Evolutionary conservation across 2,797 vertebrate genomes (phyloP).

Genomic region (Dermochelys coriacea): DNA sequence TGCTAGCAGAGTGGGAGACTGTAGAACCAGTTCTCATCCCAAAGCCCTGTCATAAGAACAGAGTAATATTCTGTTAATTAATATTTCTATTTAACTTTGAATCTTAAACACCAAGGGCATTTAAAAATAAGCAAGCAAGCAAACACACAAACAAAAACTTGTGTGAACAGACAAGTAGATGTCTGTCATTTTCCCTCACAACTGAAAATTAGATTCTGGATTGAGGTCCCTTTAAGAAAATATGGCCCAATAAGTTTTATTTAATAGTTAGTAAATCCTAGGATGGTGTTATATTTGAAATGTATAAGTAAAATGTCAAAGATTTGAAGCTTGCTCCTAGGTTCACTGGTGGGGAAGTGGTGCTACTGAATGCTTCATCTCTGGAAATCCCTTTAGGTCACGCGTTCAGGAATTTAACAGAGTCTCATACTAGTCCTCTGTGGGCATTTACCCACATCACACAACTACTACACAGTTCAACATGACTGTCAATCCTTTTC

Average conservation of each 20-base stretch:
- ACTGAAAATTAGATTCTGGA: background rate
- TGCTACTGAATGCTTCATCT: background rate
- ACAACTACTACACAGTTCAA: background rate
- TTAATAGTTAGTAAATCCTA: conserved; percentile 28
- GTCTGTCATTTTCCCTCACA: background rate
- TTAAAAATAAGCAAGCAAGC: background rate
- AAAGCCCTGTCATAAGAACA: background rate
- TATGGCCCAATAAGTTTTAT: background rate
- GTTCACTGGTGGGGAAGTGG: background rate
- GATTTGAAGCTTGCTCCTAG: background rate
- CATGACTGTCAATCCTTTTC: background rate
- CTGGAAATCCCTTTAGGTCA: background rate
- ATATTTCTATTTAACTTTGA: background rate
- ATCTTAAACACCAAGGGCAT: background rate
- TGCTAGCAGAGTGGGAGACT: background rate
- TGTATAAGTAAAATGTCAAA: background rate
- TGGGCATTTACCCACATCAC: background rate
- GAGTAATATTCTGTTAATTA: background rate
- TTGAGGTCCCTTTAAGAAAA: background rate
- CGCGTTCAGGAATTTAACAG: background rate
- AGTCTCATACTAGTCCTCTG: accelerated
- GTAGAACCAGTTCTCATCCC: conserved; percentile 28
- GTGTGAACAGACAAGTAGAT: background rate
- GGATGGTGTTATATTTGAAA: background rate
- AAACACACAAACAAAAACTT: background rate